phyloP scores from a whole-genome alignment of 2,113 vertebrate genomes.

The Tragelaphus strepsiceros region DNA sequence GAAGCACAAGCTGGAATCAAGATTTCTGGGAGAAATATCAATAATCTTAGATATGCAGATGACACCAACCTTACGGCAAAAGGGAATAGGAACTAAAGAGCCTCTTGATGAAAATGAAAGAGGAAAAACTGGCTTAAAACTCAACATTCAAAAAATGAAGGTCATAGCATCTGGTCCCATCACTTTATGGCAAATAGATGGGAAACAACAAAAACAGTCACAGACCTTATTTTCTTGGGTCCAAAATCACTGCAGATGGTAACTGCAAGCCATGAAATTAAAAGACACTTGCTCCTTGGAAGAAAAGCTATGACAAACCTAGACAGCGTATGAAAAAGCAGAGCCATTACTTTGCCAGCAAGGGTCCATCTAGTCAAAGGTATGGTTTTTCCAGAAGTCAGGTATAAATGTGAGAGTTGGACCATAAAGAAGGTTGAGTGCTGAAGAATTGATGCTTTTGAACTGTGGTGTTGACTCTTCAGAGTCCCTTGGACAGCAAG shows the following conservation, averaged over 20 bases:
- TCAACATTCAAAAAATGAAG: neutral
- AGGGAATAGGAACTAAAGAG: neutral
- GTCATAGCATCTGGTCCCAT: neutral
- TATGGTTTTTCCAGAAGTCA: neutral
- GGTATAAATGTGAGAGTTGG: neutral
- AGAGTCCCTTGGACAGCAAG: neutral
- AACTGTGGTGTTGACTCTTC: neutral
- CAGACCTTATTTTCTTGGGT: neutral
- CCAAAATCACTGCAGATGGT: neutral
- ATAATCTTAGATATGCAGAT: neutral
- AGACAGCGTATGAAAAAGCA: neutral
- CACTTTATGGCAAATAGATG: neutral
- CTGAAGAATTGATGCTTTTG: neutral
- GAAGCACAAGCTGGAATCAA: neutral
- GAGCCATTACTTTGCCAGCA: neutral
- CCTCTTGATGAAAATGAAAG: neutral
- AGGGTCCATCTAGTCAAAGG: neutral
- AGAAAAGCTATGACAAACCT: neutral
- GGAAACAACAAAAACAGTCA: neutral
- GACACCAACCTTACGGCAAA: neutral
- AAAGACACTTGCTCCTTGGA: neutral
- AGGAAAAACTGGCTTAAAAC: neutral
- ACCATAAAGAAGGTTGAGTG: neutral
- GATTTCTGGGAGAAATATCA: neutral
- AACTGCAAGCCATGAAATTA: neutral